Conservation (phyloP, 2,888 invertebrate genomes). For the Drosophila pseudotalamancana region DNA sequence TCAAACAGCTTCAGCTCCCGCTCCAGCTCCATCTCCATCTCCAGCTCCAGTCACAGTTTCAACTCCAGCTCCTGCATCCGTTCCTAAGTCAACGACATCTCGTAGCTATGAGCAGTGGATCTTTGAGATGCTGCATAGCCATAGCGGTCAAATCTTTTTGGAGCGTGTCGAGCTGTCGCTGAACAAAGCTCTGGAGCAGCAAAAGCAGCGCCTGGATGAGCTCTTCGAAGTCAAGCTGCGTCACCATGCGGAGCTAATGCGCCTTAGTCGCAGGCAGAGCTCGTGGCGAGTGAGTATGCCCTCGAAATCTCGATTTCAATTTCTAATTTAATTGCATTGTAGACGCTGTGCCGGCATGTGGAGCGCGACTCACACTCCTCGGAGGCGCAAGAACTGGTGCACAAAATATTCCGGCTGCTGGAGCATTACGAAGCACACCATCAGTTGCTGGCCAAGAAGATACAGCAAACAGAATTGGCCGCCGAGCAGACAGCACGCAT, state of each 20-base stretch:
- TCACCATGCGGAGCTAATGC: constrained; percentile 77
- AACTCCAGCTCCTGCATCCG: not conserved
- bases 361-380: constrained; percentile 47
- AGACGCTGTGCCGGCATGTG: constrained; percentile 66
- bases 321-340: not conserved
- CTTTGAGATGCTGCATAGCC: constrained; percentile 79
- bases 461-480: constrained; percentile 52
- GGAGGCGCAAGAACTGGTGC: constrained; percentile 60
- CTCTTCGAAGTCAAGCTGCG: constrained; percentile 75
- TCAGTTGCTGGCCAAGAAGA: constrained; percentile 67
- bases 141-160: constrained; percentile 80
- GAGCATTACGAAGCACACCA: constrained; percentile 78
- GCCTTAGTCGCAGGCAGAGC: constrained; percentile 77
- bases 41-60: not conserved
- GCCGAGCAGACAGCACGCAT: constrained; percentile 44
- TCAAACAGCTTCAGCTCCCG: constrained; percentile 6
- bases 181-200: constrained; percentile 75
- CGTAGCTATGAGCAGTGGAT: constrained; percentile 82
- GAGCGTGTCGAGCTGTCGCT: constrained; percentile 81
- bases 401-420: constrained; percentile 74
- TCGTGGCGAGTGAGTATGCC: constrained; percentile 71
- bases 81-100: constrained; percentile 16
- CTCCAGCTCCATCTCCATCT: no score
- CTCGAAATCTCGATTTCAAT: no score
- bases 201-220: constrained; percentile 71